Conservation (phyloP, 2,888 invertebrate genomes). For the Cepaea hortensis region DNA sequence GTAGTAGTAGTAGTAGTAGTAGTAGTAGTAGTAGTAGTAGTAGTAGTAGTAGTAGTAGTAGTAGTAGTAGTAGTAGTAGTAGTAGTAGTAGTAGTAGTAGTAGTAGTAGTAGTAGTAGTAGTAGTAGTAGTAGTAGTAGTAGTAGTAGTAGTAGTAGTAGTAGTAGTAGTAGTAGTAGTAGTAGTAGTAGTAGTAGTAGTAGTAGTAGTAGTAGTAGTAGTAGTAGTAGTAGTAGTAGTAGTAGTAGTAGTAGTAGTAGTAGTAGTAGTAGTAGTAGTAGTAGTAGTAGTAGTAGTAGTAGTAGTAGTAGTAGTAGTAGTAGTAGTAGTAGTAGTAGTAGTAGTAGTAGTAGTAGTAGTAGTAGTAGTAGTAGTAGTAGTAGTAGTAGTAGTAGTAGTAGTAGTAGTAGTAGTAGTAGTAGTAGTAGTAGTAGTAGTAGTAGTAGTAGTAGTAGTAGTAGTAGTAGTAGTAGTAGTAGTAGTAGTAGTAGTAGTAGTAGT, state of each 20-base stretch:
- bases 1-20: too few relatives aligned
- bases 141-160: neutral
- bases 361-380: neutral
- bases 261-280: constrained; percentile 41
- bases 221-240: constrained; percentile 40
- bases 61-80: too few relatives aligned
- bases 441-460: too few relatives aligned
- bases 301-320: constrained; percentile 35
- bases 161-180: neutral
- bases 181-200: neutral
- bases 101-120: too few relatives aligned
- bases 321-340: constrained; percentile 37
- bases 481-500: constrained; percentile 26
- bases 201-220: constrained; percentile 32
- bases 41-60: too few relatives aligned
- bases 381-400: too few relatives aligned
- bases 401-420: too few relatives aligned
- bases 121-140: neutral
- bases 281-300: constrained; percentile 31
- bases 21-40: too few relatives aligned
- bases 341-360: neutral
- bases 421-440: too few relatives aligned
- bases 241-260: constrained; percentile 44
- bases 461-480: constrained; percentile 36
- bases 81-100: too few relatives aligned